These are phyloP conservation scores for Erythrolamprus reginae DNA, from an alignment of 2,113 vertebrate genomes.

Conservation along the genomic window DNA sequence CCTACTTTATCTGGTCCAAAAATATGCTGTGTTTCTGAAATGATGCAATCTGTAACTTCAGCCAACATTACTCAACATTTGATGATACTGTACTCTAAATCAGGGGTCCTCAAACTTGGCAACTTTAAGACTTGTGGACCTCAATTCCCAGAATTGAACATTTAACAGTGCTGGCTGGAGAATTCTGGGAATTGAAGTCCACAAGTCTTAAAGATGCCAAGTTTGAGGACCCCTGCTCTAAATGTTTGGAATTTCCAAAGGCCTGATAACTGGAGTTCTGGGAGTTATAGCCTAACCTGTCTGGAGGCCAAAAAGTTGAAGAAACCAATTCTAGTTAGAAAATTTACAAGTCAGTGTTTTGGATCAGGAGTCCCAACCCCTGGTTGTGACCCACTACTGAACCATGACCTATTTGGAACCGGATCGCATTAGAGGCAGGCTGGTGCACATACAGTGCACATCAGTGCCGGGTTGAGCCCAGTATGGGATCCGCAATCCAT, in stretches of 20 bases:
- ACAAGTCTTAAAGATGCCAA: too few relatives aligned
- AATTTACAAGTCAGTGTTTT: background rate
- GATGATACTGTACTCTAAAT: too few relatives aligned
- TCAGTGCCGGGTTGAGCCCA: too few relatives aligned
- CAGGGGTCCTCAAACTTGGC: too few relatives aligned
- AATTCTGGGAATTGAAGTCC: too few relatives aligned
- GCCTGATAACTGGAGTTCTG: background rate
- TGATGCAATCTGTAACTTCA: background rate
- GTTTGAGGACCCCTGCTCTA: too few relatives aligned
- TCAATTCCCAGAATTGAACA: too few relatives aligned
- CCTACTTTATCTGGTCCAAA: constrained; percentile 10
- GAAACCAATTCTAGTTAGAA: background rate
- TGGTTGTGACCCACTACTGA: background rate
- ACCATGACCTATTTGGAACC: background rate
- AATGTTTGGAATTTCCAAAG: background rate
- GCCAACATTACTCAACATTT: background rate
- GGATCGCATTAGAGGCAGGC: background rate
- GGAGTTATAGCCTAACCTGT: background rate
- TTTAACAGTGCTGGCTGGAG: too few relatives aligned
- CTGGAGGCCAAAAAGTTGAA: background rate
- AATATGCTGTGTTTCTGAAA: constrained; percentile 20
- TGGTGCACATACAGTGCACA: rapidly evolving
- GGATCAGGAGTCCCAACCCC: background rate
- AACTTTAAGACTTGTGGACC: too few relatives aligned
- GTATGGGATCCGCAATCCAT: too few relatives aligned